Evolutionary conservation across 2,888 invertebrate genomes (phyloP), one percentile per base, ranked within the genome.

Genomic region (Galerucella calmariensis): DNA sequence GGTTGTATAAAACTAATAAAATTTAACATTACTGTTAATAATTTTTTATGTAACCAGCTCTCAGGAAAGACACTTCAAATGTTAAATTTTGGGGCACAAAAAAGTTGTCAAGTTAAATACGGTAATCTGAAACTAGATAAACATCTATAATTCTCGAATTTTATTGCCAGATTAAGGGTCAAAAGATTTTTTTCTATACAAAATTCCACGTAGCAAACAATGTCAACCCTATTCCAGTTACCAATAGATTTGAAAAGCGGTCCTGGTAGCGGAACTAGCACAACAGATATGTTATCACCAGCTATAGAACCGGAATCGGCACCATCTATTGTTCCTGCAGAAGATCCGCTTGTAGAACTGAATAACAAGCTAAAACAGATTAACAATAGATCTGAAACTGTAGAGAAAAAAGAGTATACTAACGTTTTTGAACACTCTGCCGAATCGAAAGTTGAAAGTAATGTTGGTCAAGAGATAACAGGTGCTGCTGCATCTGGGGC

Each of bases 331-430:
- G 27, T 63, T 35, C 66, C 72, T 2, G 51, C 76, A 10, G 77
- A 75, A 73, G 88, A 89, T 48, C 88, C 89, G 77, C 84, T 92
- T 20, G 88, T 89, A 3, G 90, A 90, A 79, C 87, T 92, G 46
- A 91, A 91, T 85, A 90, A 90, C 84, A 90, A 91, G 86, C 89
- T 92, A 81, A 90, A 90, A 84, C 90, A 90, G 88, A 91, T 91
- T 85, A 90, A 90, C 74, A 87, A 89, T 82, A 89, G 90, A 82
- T 76, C 81, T 44, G 85, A 85, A 44, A 80, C 81, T 65, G 76
- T 79, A 8, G 79, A 77, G 69, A 76, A 70, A 71, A 77, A 59
- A 51, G 75, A 76, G 48, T 59, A 67, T 12, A 20, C 67, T 58
- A 62, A 66, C 67, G 48, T 46, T 58, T 44, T 69, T 2, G 79